phyloP scores from a whole-genome alignment of 2,113 vertebrate species.

The Poicephalus meyeri region DNA sequence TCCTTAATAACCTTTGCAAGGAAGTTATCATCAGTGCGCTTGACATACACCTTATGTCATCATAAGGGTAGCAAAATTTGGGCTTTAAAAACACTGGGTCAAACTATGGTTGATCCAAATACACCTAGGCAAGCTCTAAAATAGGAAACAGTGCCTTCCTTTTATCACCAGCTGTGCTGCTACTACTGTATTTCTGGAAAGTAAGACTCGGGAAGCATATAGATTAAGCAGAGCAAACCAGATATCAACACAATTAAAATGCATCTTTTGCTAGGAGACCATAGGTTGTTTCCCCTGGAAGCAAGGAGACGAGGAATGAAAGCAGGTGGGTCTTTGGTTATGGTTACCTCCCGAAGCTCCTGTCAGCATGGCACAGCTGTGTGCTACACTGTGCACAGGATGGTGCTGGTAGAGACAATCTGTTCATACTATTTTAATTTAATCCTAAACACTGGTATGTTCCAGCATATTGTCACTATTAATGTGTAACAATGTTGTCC shows the following conservation, averaged over 20 bases:
- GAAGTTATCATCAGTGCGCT: background rate
- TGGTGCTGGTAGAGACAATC: constrained; percentile 22
- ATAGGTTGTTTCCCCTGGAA: background rate
- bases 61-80: background rate
- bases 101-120: background rate
- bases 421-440: constrained; percentile 34
- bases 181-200: background rate
- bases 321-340: background rate
- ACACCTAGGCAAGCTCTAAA: background rate
- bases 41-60: background rate
- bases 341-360: background rate
- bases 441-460: background rate
- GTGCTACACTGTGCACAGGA: background rate
- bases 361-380: constrained; percentile 1
- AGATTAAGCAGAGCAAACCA: background rate
- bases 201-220: background rate
- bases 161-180: background rate
- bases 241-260: background rate
- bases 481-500: background rate
- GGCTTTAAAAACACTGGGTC: background rate
- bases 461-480: constrained; percentile 33
- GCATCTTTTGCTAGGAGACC: background rate
- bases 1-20: background rate
- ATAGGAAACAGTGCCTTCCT: background rate
- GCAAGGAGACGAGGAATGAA: background rate